These are phyloP conservation scores for Solenopsis invicta DNA, from an alignment of 1,140 invertebrate species.

Conservation along the genomic window DNA sequence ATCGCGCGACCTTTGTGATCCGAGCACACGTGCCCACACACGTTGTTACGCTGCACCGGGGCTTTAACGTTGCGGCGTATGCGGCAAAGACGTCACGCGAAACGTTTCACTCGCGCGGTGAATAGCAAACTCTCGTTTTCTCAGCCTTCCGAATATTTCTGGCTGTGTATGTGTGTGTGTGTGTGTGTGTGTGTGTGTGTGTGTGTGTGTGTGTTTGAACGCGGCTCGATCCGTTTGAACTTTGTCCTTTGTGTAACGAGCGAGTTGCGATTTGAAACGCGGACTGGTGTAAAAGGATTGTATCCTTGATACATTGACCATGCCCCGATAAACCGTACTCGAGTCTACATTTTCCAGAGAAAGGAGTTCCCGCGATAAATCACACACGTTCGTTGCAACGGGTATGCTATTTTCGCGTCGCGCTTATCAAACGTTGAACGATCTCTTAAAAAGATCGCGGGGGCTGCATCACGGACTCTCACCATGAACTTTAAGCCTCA, in stretches of 20 bases:
- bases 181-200: too few relatives aligned
- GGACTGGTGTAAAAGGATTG: constrained; percentile 49
- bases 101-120: constrained; percentile 13
- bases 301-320: constrained; percentile 63
- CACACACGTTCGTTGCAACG: constrained; percentile 42
- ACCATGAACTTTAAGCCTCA: constrained; percentile 26
- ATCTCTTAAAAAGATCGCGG: constrained; percentile 37
- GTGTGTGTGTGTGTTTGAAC: background rate
- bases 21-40: constrained; percentile 80
- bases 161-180: too few relatives aligned
- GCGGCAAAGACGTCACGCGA: constrained; percentile 39
- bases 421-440: constrained; percentile 11
- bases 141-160: background rate
- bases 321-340: constrained; percentile 42
- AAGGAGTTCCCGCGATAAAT: constrained; percentile 59
- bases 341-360: constrained; percentile 56
- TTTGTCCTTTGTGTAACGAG: constrained; percentile 37
- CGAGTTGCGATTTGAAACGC: constrained; percentile 17
- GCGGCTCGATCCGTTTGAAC: background rate
- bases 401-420: constrained; percentile 42
- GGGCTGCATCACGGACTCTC: background rate
- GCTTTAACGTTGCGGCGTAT: constrained; percentile 21
- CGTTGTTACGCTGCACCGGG: constrained; percentile 65
- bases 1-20: constrained; percentile 82
- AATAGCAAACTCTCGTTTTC: background rate